Evolutionary conservation across 1,140 invertebrate species (phyloP).

Genomic region (Coelopa frigida): DNA sequence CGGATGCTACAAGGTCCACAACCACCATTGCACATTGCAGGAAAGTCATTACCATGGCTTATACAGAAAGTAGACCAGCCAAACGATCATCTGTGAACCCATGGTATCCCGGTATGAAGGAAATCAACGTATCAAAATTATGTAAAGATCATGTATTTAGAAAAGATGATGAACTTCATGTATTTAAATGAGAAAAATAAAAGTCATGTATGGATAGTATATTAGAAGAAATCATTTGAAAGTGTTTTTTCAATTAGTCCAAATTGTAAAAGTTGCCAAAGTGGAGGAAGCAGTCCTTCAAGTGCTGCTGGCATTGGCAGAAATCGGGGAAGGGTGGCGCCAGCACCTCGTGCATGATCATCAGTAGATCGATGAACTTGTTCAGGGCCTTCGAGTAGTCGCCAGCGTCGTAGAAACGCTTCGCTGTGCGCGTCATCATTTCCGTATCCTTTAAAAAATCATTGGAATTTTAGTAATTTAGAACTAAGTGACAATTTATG

Average conservation of each 20-base stretch:
- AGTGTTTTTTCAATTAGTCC: slow-evolving; percentile 15
- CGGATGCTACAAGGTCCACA: slow-evolving; percentile 24
- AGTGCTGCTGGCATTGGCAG: slow-evolving; percentile 72
- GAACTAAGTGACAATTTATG: neutral
- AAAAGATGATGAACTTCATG: neutral
- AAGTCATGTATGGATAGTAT: no score
- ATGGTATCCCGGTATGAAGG: neutral
- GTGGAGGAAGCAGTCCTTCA: slow-evolving; percentile 64
- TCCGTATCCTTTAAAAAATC: slow-evolving; percentile 60
- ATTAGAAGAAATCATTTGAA: neutral
- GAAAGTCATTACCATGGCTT: slow-evolving; percentile 1
- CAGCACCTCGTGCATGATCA: slow-evolving; percentile 62
- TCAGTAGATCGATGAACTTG: slow-evolving; percentile 62
- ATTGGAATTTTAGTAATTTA: neutral
- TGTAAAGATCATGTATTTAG: slow-evolving; percentile 1
- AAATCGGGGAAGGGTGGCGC: slow-evolving; percentile 72
- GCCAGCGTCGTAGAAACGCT: slow-evolving; percentile 56
- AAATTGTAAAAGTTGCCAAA: slow-evolving; percentile 54
- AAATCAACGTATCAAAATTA: neutral
- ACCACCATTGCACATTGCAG: slow-evolving; percentile 13
- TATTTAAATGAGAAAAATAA: neutral
- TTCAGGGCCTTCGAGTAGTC: slow-evolving; percentile 58
- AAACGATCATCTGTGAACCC: neutral
- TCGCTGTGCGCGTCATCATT: slow-evolving; percentile 57
- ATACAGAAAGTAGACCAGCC: neutral